Conservation (phyloP, 2,113 vertebrate genomes). For the Prietella phreatophila region DNA sequence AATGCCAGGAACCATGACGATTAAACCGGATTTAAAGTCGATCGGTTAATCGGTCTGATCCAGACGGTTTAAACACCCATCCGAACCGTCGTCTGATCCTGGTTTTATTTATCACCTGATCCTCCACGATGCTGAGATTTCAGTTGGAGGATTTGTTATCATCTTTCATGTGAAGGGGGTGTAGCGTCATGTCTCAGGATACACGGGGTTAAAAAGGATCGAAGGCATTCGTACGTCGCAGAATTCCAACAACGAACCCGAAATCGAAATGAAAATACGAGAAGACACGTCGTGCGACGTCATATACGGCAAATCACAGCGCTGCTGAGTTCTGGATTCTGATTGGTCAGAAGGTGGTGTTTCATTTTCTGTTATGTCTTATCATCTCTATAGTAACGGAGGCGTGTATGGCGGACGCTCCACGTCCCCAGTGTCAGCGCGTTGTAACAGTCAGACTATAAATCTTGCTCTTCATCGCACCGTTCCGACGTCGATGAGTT, state of each 20-base stretch:
- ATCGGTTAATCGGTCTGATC: background rate
- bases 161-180: no score
- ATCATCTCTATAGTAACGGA: background rate
- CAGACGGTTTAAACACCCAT: background rate
- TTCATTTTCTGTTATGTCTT: background rate
- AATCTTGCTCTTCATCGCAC: background rate
- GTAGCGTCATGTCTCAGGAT: no score
- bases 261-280: no score
- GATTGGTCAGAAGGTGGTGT: background rate
- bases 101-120: background rate
- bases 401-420: background rate
- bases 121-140: background rate
- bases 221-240: no score
- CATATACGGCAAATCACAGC: background rate
- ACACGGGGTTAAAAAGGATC: no score
- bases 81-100: background rate
- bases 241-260: no score
- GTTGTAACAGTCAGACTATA: background rate
- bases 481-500: background rate
- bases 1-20: background rate
- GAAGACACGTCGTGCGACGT: no score
- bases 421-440: background rate
- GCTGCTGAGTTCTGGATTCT: background rate
- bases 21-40: background rate
- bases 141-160: background rate